Evolutionary conservation across 2,113 vertebrate genomes (phyloP), one percentile per base, ranked within the genome.

Genomic region (pig (Sus scrofa)): DNA sequence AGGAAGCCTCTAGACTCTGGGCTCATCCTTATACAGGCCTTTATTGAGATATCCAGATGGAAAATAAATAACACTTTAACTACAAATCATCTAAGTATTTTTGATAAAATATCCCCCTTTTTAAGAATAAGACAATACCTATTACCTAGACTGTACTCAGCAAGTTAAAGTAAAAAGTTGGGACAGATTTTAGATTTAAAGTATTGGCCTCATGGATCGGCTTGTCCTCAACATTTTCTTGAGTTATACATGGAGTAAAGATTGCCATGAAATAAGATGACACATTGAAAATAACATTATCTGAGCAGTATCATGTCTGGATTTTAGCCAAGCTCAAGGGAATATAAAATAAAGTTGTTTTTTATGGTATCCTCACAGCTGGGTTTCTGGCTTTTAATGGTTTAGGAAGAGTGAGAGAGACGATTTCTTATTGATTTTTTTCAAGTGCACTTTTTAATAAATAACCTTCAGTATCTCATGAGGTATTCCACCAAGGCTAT

Each of bases 371-470:
- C 27, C 73, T 95, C 56, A 65, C 20, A 77, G n/a, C 79, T 92
- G 44, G 22, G 24, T 75, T 79, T 71, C 65, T 94, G 94, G 30
- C 56, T 97, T 96, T 74, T 73, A 94, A 92, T 87, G 32, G 24
- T 71, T 94, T 95, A 77, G 18, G 32, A 94, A 96, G 56, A 81
- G 19, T 73, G 81, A 83, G 26, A 70, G 15, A 75, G 32, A 96
- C 62, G 70, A 83, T 77, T 96, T 81, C n/a, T 87, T 95, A 86
- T 73, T 91, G 63, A 91, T 93, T 96, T 89, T 96, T 96, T 75
- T 67, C 82, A 91, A 86, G 39, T 86, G 94, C 85, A 87, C 84
- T 96, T 96, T 95, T 95, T 96, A 96, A 97, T 94, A 82, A 95
- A 89, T 85, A 94, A 86, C 73, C 78, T 93, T 93, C 70, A 71